A percentile compares a stretch with the other conserved stretches of the same genome.
Conservation (phyloP, 2,113 vertebrate genomes). For the Otus sunia region DNA sequence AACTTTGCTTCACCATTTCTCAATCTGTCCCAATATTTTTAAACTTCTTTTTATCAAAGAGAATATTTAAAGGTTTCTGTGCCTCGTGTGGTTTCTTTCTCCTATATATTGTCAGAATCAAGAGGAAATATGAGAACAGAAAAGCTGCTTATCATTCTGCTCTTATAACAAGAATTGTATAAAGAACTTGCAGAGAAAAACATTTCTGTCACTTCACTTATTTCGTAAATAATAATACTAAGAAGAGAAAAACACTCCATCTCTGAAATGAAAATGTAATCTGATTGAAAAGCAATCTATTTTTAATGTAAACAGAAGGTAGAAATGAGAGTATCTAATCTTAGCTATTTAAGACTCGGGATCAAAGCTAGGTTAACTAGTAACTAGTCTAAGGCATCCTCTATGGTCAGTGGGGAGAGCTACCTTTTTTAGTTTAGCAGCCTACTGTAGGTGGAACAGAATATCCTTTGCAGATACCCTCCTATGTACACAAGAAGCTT, state of each 20-base stretch:
- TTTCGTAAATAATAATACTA: not conserved
- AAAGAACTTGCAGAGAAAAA: not conserved
- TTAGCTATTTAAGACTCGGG: not conserved
- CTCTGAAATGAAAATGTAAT: not conserved
- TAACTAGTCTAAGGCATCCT: not conserved
- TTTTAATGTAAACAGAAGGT: not conserved
- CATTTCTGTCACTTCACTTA: not conserved
- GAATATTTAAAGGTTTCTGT: conserved; percentile 15
- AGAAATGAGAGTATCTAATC: not conserved
- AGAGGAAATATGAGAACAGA: not conserved
- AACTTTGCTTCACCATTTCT: not conserved
- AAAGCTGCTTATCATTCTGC: not conserved
- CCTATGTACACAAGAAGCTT: not conserved
- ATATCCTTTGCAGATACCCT: not conserved
- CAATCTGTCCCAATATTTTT: not conserved
- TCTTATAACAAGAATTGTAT: not conserved
- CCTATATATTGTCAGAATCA: not conserved
- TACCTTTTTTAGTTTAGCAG: not conserved
- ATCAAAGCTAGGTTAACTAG: not conserved
- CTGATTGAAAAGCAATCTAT: not conserved
- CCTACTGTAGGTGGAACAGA: not conserved
- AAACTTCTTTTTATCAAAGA: conserved; percentile 1
- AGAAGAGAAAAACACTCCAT: not conserved
- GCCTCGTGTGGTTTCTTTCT: not conserved
- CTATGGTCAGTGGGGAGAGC: not conserved